Evolutionary conservation across 37 sponge, comb jelly and placozoan genomes (phyloP), one percentile per base, ranked within the genome.

Genomic region (Hexactinellida sp.): DNA sequence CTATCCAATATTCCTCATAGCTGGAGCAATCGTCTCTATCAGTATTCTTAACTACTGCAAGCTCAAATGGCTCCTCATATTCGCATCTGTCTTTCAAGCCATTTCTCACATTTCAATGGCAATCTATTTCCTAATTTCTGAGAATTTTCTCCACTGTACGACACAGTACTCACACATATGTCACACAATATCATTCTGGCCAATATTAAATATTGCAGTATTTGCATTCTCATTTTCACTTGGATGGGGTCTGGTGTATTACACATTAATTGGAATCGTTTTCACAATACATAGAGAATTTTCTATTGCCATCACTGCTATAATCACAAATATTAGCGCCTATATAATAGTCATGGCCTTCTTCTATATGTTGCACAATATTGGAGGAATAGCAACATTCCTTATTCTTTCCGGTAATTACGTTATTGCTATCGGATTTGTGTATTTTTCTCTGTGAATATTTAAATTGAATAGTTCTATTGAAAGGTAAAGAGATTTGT

Each of bases 1-100:
- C 76, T 63, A 63, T 63, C 76, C 76, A 63, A 63, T n/a, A 63
- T 63, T 63, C 76, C 13, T 63, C 1, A 63, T 63, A 32, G 34
- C 34, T 25, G 76, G 76, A 10, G 76, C 76, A 63, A 63, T 63
- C 76, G 76, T 63, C 5, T 63, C 32, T 25, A 63, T 63, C 5
- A 23, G 3, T 32, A 63, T 63, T 63, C 5, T 63, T 3, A 63
- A 63, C 3, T 63, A 25, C 13, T 63, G 76, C 13, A 63, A 63
- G 30, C 13, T 63, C 19, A 63, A 63, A 63, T 63, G 76, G 76
- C 76, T 63, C 5, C 3, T 63, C 1, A 63, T 63, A 63, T 3
- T 28, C 3, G 76, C 28, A 63, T 25, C 21, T 63, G 34, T 63
- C 13, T n/a, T 63, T 7, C 76, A 63, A 28, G 30, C 76, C 13